A percentile compares a stretch with the other conserved stretches of the same genome.
Conservation (phyloP, 2,888 invertebrate genomes). For the Tachina lurida region DNA sequence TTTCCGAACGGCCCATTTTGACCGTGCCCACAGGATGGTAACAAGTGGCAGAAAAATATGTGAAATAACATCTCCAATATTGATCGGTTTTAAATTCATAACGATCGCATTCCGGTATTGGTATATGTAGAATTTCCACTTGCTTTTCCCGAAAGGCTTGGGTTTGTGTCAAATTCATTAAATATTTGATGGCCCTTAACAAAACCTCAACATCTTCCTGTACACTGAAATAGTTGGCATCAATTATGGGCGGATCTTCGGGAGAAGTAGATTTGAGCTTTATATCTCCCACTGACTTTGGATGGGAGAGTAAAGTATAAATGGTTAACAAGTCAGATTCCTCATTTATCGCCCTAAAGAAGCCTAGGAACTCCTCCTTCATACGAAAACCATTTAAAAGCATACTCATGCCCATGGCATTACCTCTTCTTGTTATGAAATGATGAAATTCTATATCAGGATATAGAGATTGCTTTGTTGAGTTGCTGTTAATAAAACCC, state of each 20-base stretch:
- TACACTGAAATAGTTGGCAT: constrained; percentile 87
- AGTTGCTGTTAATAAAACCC: constrained; percentile 84
- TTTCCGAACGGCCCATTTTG: constrained; percentile 87
- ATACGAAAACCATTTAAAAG: constrained; percentile 67
- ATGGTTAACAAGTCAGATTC: constrained; percentile 80
- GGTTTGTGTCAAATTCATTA: constrained; percentile 81
- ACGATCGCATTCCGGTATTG: constrained; percentile 76
- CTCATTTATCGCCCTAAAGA: constrained; percentile 62
- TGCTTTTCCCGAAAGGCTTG: constrained; percentile 80
- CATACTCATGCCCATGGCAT: constrained; percentile 56
- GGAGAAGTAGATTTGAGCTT: constrained; percentile 84
- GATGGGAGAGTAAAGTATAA: constrained; percentile 82
- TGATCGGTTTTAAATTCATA: constrained; percentile 73
- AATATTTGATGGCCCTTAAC: constrained; percentile 83
- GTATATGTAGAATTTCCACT: constrained; percentile 75
- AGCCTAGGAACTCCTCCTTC: constrained; percentile 61
- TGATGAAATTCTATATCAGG: constrained; percentile 85
- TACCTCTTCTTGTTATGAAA: constrained; percentile 73
- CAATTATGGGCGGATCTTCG: constrained; percentile 85
- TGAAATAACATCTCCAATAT: constrained; percentile 88
- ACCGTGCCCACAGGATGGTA: constrained; percentile 88
- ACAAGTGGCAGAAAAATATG: constrained; percentile 87
- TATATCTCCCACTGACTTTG: constrained; percentile 84
- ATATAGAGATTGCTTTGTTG: constrained; percentile 78
- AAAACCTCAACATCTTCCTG: constrained; percentile 85